These are phyloP conservation scores for Acanthurus tractus DNA, from an alignment of 2,797 vertebrate species.

Conservation along the genomic window DNA sequence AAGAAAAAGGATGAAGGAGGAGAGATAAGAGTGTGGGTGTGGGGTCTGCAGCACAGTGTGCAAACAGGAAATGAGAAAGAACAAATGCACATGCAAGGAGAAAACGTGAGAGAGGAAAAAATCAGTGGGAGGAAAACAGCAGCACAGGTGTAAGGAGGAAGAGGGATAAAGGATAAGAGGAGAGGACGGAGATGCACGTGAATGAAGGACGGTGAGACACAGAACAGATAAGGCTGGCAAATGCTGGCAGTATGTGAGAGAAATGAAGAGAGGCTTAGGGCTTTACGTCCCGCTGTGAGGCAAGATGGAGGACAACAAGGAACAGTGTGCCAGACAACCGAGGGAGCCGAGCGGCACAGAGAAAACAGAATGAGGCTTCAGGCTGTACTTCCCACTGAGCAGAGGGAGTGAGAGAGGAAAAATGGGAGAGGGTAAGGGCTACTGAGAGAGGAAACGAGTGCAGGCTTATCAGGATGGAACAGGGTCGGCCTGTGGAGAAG, in stretches of 20 bases:
- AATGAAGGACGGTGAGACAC: constrained; percentile 33
- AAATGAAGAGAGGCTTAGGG: constrained; percentile 61
- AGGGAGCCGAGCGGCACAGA: constrained; percentile 53
- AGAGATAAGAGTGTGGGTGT: constrained; percentile 68
- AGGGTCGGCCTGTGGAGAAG: constrained; percentile 57
- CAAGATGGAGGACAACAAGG: constrained; percentile 75
- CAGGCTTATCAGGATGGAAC: constrained; percentile 70
- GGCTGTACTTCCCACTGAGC: constrained; percentile 65
- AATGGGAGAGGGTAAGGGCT: constrained; percentile 18
- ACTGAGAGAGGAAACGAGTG: constrained; percentile 16
- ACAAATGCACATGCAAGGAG: constrained; percentile 46
- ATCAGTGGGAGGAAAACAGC: constrained; percentile 37
- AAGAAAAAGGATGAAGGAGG: constrained; percentile 63
- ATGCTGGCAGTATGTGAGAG: constrained; percentile 35
- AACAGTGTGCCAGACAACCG: constrained; percentile 54
- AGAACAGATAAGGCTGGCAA: constrained; percentile 39
- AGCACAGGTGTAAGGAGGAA: constrained; percentile 28
- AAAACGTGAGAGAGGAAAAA: constrained; percentile 44
- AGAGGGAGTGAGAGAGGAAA: constrained; percentile 38
- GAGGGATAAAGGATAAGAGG: constrained; percentile 37
- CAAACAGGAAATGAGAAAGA: constrained; percentile 63
- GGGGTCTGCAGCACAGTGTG: constrained; percentile 41
- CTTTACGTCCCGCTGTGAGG: constrained; percentile 67
- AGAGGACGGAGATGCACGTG: constrained; percentile 38
- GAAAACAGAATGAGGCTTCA: constrained; percentile 64